These are phyloP conservation scores for Muschampia staudingeri DNA, from an alignment of 2,888 invertebrate genomes.

Conservation along the genomic window DNA sequence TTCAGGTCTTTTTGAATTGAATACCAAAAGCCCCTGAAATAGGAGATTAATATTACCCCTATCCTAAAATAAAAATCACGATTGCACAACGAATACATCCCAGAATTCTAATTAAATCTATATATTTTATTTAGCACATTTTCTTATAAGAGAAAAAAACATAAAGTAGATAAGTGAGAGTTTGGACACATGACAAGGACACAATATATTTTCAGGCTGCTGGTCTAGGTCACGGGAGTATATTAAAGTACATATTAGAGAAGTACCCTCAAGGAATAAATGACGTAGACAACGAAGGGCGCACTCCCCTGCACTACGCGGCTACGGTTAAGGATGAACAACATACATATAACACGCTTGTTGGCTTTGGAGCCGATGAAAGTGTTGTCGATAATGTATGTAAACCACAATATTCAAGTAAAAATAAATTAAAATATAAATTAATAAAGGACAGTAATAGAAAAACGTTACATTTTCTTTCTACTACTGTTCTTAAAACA, in stretches of 20 bases:
- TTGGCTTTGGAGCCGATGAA: constrained; percentile 96
- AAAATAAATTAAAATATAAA: background rate
- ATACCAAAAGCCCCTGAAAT: no score
- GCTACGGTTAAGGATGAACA: constrained; percentile 95
- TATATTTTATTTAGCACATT: no score
- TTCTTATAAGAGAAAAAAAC: no score
- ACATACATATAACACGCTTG: constrained; percentile 94
- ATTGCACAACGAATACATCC: no score
- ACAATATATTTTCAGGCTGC: constrained; percentile 92
- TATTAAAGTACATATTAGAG: constrained; percentile 94
- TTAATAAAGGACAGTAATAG: background rate
- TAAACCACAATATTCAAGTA: constrained; percentile 49
- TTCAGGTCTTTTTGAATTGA: no score
- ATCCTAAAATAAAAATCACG: no score
- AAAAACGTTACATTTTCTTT: background rate
- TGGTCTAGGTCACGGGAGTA: constrained; percentile 94
- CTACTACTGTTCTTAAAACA: no score
- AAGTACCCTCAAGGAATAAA: constrained; percentile 93
- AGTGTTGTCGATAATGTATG: constrained; percentile 96
- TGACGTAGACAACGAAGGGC: constrained; percentile 95
- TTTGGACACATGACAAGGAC: background rate
- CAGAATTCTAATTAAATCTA: no score
- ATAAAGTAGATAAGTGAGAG: no score
- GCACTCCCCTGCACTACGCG: constrained; percentile 97
- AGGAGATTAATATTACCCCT: no score